Evolutionary conservation across 2,797 vertebrate species (phyloP).

Genomic region (Staurois parvus): DNA sequence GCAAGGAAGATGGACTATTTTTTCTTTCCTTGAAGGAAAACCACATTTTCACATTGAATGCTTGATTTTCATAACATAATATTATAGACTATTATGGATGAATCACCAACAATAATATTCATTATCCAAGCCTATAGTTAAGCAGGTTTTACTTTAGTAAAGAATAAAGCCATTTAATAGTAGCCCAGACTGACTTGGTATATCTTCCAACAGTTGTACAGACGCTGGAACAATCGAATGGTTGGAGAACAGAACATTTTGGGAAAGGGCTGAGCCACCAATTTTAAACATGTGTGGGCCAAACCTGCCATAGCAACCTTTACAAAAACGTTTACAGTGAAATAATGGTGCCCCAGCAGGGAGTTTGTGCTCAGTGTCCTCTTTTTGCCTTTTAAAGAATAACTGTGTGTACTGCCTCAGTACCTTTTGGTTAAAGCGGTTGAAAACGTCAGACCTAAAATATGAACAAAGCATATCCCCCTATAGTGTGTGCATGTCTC

Average conservation of each 20-base stretch:
- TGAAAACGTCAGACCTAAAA: no score
- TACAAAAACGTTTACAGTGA: not conserved
- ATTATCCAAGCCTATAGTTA: constrained; percentile 56
- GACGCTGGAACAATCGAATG: constrained; percentile 27
- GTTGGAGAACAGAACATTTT: constrained; percentile 24
- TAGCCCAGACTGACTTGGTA: constrained; percentile 13
- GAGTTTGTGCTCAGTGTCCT: not conserved
- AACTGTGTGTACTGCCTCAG: not conserved
- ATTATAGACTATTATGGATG: constrained; percentile 60
- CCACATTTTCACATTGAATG: constrained; percentile 65
- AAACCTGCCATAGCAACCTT: constrained; percentile 10
- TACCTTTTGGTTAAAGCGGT: no score
- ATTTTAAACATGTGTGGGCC: constrained; percentile 9
- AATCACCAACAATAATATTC: constrained; percentile 68
- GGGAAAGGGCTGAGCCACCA: not conserved
- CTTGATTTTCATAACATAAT: constrained; percentile 46
- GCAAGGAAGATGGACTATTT: constrained; percentile 63
- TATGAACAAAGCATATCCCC: no score
- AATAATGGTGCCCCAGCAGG: not conserved
- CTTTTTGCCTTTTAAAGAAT: no score
- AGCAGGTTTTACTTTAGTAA: constrained; percentile 30
- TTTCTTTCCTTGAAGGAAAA: constrained; percentile 66
- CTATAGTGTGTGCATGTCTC: no score
- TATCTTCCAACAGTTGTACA: constrained; percentile 27
- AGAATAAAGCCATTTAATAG: constrained; percentile 54